Percentiles rank a stretch among this genome's conserved stretches.
Evolutionary conservation across 2,888 invertebrate species (phyloP).

Genomic region (Eretmocerus hayati): DNA sequence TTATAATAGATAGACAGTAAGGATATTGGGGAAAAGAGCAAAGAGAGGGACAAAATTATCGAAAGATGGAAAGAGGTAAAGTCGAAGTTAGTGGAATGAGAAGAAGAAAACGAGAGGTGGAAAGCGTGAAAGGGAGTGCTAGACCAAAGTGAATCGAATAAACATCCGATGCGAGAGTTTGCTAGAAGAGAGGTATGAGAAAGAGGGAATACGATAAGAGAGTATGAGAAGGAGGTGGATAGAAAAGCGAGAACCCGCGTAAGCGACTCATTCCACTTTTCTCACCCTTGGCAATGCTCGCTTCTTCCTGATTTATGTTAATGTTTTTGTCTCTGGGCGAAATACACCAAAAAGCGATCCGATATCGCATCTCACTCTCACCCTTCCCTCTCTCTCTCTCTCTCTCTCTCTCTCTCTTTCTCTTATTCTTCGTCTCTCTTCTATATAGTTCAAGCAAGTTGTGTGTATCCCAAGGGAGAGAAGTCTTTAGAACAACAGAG

Average conservation of each 20-base stretch:
- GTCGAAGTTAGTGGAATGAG: conserved; percentile 2
- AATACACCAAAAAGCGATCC: conserved; percentile 44
- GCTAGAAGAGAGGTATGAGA: conserved; percentile 4
- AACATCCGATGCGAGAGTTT: conserved; percentile 34
- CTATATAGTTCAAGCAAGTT: not conserved
- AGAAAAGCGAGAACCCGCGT: too few species aligned
- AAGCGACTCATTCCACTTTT: conserved; percentile 29
- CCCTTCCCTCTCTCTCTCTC: conserved; percentile 7
- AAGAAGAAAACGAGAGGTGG: conserved; percentile 13
- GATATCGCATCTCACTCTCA: conserved; percentile 16
- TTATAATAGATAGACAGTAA: not conserved
- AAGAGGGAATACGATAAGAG: conserved; percentile 19
- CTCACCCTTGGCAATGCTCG: conserved; percentile 26
- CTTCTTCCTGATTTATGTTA: conserved; percentile 44
- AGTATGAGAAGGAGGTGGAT: conserved; percentile 9
- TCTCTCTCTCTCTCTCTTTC: conserved; percentile 4
- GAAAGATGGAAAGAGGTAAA: conserved; percentile 23
- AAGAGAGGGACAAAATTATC: not conserved
- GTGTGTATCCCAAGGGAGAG: too few species aligned
- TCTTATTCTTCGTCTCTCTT: conserved; percentile 13
- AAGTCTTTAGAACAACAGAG: too few species aligned
- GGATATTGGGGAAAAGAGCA: too few species aligned
- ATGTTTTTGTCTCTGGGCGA: conserved; percentile 46
- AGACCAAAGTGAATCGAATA: conserved; percentile 40
- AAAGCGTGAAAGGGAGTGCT: conserved; percentile 13